Evolutionary conservation across 2,113 vertebrate genomes (phyloP).

Genomic region (Alces alces): DNA sequence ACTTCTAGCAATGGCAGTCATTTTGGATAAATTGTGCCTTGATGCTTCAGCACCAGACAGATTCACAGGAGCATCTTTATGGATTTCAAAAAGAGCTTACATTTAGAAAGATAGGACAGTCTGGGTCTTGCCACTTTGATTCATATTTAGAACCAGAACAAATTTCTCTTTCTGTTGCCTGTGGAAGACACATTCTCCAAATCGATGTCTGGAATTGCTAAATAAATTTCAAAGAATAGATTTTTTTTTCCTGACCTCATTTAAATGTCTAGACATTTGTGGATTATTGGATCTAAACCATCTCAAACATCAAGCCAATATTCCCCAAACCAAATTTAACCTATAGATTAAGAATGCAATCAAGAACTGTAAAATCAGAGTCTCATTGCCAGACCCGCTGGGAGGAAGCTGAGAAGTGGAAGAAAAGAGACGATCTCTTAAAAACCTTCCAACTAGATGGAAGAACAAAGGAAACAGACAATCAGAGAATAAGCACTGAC

Average conservation of each 20-base stretch:
- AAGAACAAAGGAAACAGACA: neutral
- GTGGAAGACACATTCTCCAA: constrained; percentile 26
- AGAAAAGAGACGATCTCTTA: neutral
- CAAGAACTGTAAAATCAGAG: neutral
- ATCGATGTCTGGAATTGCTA: constrained; percentile 52
- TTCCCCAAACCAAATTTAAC: constrained; percentile 41
- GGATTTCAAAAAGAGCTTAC: constrained; percentile 34
- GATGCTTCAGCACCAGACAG: neutral
- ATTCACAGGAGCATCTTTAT: neutral
- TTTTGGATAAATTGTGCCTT: constrained; percentile 31
- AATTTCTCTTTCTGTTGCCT: constrained; percentile 7
- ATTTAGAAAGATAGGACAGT: neutral
- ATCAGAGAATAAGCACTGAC: neutral
- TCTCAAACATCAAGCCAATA: constrained; percentile 35
- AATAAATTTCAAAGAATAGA: constrained; percentile 65
- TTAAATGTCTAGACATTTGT: constrained; percentile 70
- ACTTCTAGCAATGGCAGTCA: neutral
- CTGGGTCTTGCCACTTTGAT: constrained; percentile 35
- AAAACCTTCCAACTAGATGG: neutral
- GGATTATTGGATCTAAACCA: constrained; percentile 46
- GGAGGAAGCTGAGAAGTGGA: neutral
- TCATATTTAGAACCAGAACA: constrained; percentile 44
- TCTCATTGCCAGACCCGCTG: neutral
- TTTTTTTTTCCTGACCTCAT: constrained; percentile 45
- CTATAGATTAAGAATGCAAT: constrained; percentile 24